A percentile compares a stretch with the other conserved stretches of the same genome.
These are phyloP conservation scores for Cosmopolites sordidus DNA, from an alignment of 2,888 invertebrate genomes.

Conservation along the genomic window DNA sequence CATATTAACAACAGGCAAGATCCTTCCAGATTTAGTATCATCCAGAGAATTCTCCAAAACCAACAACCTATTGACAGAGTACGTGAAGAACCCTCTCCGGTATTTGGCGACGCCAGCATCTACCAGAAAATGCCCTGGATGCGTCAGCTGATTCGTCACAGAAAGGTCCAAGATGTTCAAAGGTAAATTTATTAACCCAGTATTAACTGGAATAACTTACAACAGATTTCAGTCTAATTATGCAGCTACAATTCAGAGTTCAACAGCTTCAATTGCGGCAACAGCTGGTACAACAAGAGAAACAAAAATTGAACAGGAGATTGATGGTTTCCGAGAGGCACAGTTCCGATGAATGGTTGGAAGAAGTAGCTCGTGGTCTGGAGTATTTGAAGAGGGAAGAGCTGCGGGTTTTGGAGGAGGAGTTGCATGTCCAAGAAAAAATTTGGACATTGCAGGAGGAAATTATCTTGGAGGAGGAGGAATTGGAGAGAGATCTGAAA, in stretches of 20 bases:
- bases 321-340: no score
- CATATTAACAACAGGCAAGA: no score
- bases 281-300: constrained; percentile 3
- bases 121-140: no score
- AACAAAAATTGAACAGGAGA: no score
- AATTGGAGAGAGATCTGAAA: not conserved
- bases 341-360: not conserved
- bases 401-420: not conserved
- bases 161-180: constrained; percentile 5
- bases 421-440: not conserved
- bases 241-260: not conserved
- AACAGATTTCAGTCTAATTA: constrained; percentile 11
- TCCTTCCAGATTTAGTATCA: no score
- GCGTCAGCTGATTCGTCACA: no score
- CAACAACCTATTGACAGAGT: no score
- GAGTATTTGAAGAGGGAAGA: not conserved
- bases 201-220: not conserved
- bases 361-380: not conserved
- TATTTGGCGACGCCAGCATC: no score
- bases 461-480: not conserved
- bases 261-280: constrained; percentile 8
- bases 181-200: constrained; percentile 2
- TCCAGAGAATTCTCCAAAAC: no score
- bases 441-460: not conserved
- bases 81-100: no score